Percentiles rank a stretch among this genome's conserved stretches.
Conservation (phyloP, 1,140 invertebrate species). For the Drosophila santomea region DNA sequence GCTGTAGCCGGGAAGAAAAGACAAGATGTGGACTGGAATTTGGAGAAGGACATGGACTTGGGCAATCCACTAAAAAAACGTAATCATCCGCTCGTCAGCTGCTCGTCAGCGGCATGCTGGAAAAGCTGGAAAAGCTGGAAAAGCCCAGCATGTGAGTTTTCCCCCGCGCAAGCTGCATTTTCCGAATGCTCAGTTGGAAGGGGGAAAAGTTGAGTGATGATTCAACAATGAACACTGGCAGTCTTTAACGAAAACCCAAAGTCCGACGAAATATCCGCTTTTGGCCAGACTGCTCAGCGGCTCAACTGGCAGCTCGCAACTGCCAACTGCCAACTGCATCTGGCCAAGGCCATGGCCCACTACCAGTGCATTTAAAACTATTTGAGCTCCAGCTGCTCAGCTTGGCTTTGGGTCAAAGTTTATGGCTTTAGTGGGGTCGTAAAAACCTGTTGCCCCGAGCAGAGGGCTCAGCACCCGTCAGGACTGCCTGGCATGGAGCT, state of each 20-base stretch:
- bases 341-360: conserved; percentile 13
- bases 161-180: conserved; percentile 38
- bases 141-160: conserved; percentile 49
- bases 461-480: conserved; percentile 18
- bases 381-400: conserved; percentile 76
- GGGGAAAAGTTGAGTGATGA: conserved; percentile 63
- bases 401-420: conserved; percentile 81
- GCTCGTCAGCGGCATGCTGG: conserved; percentile 50
- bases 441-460: conserved; percentile 71
- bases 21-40: conserved; percentile 21
- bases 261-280: conserved; percentile 31
- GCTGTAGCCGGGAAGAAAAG: conserved; percentile 9
- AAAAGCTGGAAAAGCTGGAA: no score
- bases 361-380: conserved; percentile 72
- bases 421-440: conserved; percentile 73
- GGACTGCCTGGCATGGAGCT: conserved; percentile 27
- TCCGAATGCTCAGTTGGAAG: neutral
- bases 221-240: conserved; percentile 80
- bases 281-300: conserved; percentile 21
- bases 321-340: conserved; percentile 16
- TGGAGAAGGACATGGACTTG: conserved; percentile 2
- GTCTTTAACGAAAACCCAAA: conserved; percentile 52
- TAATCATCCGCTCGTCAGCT: conserved; percentile 78
- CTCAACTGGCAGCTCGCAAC: conserved; percentile 50
- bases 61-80: conserved; percentile 71